These are phyloP conservation scores for Caenorhabditis japonica DNA, from an alignment of 2,888 invertebrate genomes.

Conservation along the genomic window DNA sequence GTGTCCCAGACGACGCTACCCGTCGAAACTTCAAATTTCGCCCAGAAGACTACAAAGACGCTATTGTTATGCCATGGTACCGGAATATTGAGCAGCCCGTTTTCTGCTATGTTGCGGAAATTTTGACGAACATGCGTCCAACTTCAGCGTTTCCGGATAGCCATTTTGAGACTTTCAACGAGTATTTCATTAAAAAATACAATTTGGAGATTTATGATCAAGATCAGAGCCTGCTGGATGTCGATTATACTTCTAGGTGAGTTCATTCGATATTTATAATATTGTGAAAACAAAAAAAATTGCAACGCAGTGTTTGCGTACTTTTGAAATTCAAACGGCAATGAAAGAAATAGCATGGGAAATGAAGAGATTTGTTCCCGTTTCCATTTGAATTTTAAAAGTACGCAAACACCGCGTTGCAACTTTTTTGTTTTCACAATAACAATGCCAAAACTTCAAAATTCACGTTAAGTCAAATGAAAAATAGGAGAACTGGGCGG, in stretches of 20 bases:
- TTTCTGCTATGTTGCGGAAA: constrained; percentile 92
- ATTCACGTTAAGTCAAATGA: too few relatives aligned
- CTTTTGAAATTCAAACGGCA: too few relatives aligned
- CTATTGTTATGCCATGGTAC: constrained; percentile 99
- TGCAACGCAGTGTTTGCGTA: too few relatives aligned
- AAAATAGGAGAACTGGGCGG: too few relatives aligned
- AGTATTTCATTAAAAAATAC: constrained; percentile 94
- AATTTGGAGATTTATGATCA: constrained; percentile 88
- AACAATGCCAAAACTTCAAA: too few relatives aligned
- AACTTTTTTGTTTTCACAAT: too few relatives aligned
- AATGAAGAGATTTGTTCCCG: too few relatives aligned
- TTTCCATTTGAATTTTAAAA: too few relatives aligned
- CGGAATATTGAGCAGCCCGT: constrained; percentile 96
- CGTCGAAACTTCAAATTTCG: constrained; percentile 81
- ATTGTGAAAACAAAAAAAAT: too few relatives aligned
- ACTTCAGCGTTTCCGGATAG: constrained; percentile 89
- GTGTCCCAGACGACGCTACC: constrained; percentile 80
- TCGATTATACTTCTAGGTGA: constrained; percentile 93
- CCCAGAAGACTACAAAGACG: constrained; percentile 84
- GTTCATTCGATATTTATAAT: too few relatives aligned
- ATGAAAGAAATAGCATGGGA: too few relatives aligned
- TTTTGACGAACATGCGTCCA: constrained; percentile 88
- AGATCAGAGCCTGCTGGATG: constrained; percentile 91
- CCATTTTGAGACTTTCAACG: constrained; percentile 90
- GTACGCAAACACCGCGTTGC: too few relatives aligned